Evolutionary conservation across 1,140 invertebrate species (phyloP), one percentile per base, ranked within the genome.

Genomic region (Conus ventricosus): DNA sequence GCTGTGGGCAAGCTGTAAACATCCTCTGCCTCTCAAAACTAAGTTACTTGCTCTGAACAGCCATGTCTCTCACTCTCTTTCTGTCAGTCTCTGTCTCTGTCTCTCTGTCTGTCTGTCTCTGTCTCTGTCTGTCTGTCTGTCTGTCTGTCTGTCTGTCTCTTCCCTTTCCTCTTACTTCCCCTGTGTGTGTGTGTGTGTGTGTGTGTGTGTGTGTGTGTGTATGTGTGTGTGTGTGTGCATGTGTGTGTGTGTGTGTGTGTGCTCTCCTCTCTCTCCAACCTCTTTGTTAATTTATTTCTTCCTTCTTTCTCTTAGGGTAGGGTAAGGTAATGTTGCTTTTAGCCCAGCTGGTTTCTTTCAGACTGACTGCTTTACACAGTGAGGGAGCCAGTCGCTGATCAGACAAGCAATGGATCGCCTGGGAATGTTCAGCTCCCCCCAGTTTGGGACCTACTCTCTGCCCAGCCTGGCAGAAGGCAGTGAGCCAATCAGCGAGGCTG

Each of bases 381-480:
- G 67, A 23, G 67, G 23, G 20, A 11, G 60, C 60, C 57, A n/a
- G 20, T 23, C 15, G 20, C 13, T 71, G 67, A 71, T 71, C 67
- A 63, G 60, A 63, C 60, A 63, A 23, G 39, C 53, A 63, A 89
- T 87, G 85, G 88, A 87, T 27, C 27, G 78, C 15, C n/a, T 89
- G 57, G 78, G 76, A 13, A 57, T 81, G 53, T 87, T 87, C 71
- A 84, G 84, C n/a, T 85, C 88, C n/a, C 87, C 89, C 17, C 76
- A 90, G 25, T 80, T 88, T 23, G 87, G 89, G 53, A 93, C 91
- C 81, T 93, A 91, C 88, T 93, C 92, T 88, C 87, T 93, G 78
- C 91, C 91, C 10, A 94, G 92, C 88, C 89, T 94, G 71, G 92
- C 92, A 82, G 93, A 94, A 51, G 94, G 93, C 23, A 92, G 92